Evolutionary conservation across 2,888 invertebrate species (phyloP), one percentile per base, ranked within the genome.

Genomic region (Saturnia pavonia): DNA sequence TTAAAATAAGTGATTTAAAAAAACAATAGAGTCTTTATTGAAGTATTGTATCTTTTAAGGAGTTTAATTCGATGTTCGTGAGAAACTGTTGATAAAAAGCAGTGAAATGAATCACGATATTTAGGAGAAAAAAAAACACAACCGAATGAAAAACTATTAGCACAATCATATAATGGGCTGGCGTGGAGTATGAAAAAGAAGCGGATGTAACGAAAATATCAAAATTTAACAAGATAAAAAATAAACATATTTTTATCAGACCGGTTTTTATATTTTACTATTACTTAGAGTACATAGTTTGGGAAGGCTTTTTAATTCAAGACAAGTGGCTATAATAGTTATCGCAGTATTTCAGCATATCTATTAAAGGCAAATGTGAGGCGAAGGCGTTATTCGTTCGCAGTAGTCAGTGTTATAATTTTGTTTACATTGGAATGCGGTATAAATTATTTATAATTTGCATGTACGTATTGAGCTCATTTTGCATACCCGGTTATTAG

Each of bases 121-220:
- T 76, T 80, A 54, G n/a, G 8, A 54, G 3, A 22, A 54, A 54
- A 34, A 34, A 34, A 2, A n/a, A 51, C 19, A 16, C 8, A 51
- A 78, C 83, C 82, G 82, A 87, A 86, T 86, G 89, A 91, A 92
- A 92, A 92, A 91, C 89, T 89, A 87, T 91, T 88, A 88, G 80
- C 74, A 81, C 89, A 91, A 89, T 83, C 79, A 77, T 77, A 80
- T 88, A 89, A 88, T 89, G 88, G 87, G 86, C 92, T 91, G 78
- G 80, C 73, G 89, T 88, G 76, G 92, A 93, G 90, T 92, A 92
- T 92, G 92, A 92, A 92, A 92, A 85, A 88, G 73, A 74, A 74
- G 70, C 71, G 80, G 80, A 82, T 78, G 79, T 80, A 78, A 82
- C 82, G 81, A 73, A 80, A 77, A 72, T 78, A 77, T 72, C 86